phyloP scores from a whole-genome alignment of 2,888 invertebrate species.

The Microplitis deprimator region DNA sequence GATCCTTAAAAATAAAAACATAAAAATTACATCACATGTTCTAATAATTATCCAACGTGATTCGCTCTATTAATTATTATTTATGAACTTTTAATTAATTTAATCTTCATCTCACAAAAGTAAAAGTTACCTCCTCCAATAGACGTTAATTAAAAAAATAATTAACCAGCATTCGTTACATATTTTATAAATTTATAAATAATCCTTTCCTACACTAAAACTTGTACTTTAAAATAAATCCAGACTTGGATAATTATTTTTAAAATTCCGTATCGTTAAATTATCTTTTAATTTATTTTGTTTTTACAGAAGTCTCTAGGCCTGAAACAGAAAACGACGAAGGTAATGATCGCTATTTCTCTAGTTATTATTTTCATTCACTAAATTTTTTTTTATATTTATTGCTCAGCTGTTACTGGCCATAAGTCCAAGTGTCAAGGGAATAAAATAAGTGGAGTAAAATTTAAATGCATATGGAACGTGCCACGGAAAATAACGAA shows the following conservation, averaged over 20 bases:
- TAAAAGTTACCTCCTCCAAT: not conserved
- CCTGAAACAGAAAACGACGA: not conserved
- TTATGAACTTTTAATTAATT: not conserved
- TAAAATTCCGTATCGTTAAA: not conserved
- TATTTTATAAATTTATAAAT: not conserved
- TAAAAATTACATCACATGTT: slow-evolving; percentile 13
- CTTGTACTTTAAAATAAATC: not conserved
- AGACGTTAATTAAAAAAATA: not conserved
- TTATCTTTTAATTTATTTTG: not conserved
- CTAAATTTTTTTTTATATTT: not conserved
- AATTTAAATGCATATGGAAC: slow-evolving; percentile 6
- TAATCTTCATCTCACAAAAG: not conserved
- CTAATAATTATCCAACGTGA: slow-evolving; percentile 9
- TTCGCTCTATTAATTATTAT: slow-evolving; percentile 8
- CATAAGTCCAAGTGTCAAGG: slow-evolving; percentile 2
- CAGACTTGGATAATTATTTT: not conserved
- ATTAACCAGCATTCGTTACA: not conserved
- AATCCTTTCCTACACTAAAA: too few relatives aligned
- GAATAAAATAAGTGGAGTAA: not conserved
- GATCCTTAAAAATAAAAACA: not conserved
- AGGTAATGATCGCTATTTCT: not conserved
- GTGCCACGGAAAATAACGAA: slow-evolving; percentile 4
- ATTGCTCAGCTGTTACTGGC: not conserved
- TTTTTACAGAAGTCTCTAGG: not conserved
- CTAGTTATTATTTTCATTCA: not conserved